phyloP scores from a whole-genome alignment of 2,113 vertebrate species.

The Podarcis raffonei region DNA sequence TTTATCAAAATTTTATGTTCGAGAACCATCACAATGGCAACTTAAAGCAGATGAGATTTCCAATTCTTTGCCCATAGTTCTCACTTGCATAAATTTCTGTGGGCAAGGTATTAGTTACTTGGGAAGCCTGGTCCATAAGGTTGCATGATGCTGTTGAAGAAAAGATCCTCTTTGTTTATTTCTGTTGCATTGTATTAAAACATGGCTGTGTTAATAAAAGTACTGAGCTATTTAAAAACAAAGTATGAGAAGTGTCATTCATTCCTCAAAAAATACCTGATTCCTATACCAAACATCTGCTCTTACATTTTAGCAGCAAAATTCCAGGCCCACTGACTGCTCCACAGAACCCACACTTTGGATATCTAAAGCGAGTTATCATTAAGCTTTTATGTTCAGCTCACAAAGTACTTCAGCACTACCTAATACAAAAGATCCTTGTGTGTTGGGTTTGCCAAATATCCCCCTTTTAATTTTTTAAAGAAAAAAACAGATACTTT shows the following conservation, averaged over 20 bases:
- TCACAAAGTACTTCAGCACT: neutral
- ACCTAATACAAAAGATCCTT: neutral
- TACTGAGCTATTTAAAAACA: neutral
- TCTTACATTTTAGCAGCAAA: neutral
- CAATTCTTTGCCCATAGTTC: neutral
- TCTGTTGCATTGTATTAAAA: neutral
- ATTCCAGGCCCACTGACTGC: neutral
- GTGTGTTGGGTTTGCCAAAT: neutral
- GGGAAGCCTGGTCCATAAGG: neutral
- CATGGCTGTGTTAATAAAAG: constrained; percentile 14
- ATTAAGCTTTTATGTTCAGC: neutral
- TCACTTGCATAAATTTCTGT: neutral
- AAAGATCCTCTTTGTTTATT: neutral
- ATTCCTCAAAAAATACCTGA: neutral
- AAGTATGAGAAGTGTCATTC: neutral
- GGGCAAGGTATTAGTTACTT: neutral
- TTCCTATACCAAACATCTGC: neutral
- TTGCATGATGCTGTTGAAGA: neutral
- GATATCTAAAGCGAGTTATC: neutral
- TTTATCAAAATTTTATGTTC: neutral
- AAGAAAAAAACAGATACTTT: too few relatives aligned
- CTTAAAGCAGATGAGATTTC: neutral
- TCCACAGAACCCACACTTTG: neutral
- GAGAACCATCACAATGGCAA: neutral
- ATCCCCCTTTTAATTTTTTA: neutral